Conservation (phyloP, 2,113 vertebrate genomes). For the Neoarius graeffei region DNA sequence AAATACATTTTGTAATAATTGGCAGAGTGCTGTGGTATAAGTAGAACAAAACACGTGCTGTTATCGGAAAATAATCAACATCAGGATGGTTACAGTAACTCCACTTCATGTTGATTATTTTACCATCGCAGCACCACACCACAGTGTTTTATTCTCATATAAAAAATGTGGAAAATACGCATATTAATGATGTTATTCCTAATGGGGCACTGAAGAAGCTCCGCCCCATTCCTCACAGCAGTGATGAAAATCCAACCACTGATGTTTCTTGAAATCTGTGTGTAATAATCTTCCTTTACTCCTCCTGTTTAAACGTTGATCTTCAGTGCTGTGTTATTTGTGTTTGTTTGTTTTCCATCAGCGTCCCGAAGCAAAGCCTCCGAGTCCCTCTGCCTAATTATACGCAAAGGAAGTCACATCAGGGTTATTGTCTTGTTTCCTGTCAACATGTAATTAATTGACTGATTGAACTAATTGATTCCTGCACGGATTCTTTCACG, state of each 20-base stretch:
- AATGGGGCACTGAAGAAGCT: background rate
- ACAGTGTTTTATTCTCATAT: background rate
- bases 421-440: slow-evolving; percentile 36
- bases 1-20: too few relatives aligned
- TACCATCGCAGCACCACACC: background rate
- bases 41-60: background rate
- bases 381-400: slow-evolving; percentile 18
- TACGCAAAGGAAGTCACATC: slow-evolving; percentile 19
- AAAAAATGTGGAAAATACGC: background rate
- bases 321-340: slow-evolving; percentile 30
- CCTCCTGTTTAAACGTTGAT: slow-evolving; percentile 16
- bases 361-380: slow-evolving; percentile 21
- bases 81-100: background rate
- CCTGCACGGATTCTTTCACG: slow-evolving; percentile 25
- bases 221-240: background rate
- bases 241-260: background rate
- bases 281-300: slow-evolving; percentile 27
- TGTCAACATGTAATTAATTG: slow-evolving; percentile 48
- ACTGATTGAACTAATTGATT: slow-evolving; percentile 52
- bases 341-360: slow-evolving; percentile 23
- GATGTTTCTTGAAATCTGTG: background rate
- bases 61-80: background rate
- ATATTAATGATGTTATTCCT: background rate
- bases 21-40: background rate
- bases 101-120: background rate